Percentiles rank a stretch among this genome's conserved stretches.
phyloP scores from a whole-genome alignment of 2,797 vertebrate genomes.

The Pristis pectinata region DNA sequence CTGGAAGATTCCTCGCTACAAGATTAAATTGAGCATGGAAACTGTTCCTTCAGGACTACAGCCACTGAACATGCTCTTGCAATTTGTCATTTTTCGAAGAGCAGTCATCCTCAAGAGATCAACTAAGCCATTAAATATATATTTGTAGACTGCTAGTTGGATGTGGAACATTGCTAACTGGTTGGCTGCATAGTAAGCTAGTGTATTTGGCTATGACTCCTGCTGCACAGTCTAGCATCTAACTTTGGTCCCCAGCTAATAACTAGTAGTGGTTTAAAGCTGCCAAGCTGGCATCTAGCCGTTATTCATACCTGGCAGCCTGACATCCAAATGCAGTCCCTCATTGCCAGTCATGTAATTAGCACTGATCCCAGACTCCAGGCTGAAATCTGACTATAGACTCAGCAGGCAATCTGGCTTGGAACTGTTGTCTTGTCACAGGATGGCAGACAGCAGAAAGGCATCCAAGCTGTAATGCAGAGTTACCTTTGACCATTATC shows the following conservation, averaged over 20 bases:
- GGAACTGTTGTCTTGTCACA: neutral
- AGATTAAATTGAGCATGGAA: slow-evolving; percentile 32
- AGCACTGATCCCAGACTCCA: slow-evolving; percentile 21
- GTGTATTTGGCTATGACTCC: neutral
- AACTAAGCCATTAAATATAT: slow-evolving; percentile 31
- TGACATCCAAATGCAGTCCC: slow-evolving; percentile 5
- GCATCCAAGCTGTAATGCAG: slow-evolving; percentile 12
- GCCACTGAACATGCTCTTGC: neutral
- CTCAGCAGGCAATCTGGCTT: slow-evolving; percentile 11
- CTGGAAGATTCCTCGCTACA: slow-evolving; percentile 11
- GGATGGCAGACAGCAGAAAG: slow-evolving; percentile 3
- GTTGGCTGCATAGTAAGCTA: neutral
- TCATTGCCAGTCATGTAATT: neutral
- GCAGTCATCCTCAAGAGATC: slow-evolving; percentile 28
- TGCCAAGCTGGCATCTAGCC: slow-evolving; percentile 3
- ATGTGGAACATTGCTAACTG: slow-evolving; percentile 20
- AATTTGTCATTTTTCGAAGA: slow-evolving; percentile 25
- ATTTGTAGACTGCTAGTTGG: slow-evolving; percentile 26
- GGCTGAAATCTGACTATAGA: neutral
- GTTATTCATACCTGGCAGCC: slow-evolving; percentile 18
- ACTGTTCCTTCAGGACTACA: slow-evolving; percentile 4
- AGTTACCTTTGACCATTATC: slow-evolving; percentile 23
- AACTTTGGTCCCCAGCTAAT: slow-evolving; percentile 20
- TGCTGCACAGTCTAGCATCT: slow-evolving; percentile 2
- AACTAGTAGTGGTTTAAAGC: neutral